A percentile compares a stretch with the other conserved stretches of the same genome.
Conservation (phyloP, 2,113 vertebrate genomes). For the Pseudorhombus dupliciocellatus region DNA sequence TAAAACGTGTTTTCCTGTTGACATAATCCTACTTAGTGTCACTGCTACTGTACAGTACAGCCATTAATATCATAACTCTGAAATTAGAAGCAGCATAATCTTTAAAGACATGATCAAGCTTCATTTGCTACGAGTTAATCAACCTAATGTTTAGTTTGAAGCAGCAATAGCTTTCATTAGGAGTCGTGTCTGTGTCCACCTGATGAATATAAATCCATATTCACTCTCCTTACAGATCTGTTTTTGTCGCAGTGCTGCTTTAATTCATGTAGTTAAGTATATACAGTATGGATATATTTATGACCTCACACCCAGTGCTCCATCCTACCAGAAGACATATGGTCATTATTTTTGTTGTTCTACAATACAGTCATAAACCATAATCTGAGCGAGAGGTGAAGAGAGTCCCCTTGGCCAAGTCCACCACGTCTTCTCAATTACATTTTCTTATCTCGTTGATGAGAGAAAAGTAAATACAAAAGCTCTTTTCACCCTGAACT, state of each 20-base stretch:
- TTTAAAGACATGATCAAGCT: too few relatives aligned
- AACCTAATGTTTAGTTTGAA: too few relatives aligned
- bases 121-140: too few relatives aligned
- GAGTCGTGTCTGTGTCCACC: neutral
- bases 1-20: neutral
- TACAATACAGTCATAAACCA: neutral
- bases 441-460: neutral
- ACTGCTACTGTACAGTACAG: neutral
- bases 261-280: too few relatives aligned
- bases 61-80: too few relatives aligned
- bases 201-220: neutral
- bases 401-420: conserved; percentile 12
- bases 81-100: too few relatives aligned
- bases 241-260: too few relatives aligned
- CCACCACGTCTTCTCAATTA: neutral
- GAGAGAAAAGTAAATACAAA: conserved; percentile 5
- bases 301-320: neutral
- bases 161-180: neutral
- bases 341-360: neutral
- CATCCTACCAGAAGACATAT: neutral
- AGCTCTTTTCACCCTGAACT: conserved; percentile 5
- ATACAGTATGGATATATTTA: too few relatives aligned
- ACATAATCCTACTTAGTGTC: neutral
- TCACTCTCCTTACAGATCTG: neutral
- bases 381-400: conserved; percentile 1